Conservation (phyloP, 2,888 invertebrate species). For the Macrophya alboannulata region DNA sequence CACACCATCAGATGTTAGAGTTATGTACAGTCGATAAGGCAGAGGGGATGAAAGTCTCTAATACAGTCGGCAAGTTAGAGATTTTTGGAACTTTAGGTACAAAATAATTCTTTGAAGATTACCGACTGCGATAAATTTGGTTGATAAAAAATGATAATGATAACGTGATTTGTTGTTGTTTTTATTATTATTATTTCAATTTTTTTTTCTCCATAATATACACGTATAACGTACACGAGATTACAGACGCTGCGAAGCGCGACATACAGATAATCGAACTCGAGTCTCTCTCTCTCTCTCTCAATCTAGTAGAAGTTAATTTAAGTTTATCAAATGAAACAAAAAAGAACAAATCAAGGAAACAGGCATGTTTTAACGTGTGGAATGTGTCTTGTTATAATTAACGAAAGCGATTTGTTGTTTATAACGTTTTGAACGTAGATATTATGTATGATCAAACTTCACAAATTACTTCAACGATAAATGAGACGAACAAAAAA, state of each 20-base stretch:
- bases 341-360: neutral
- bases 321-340: neutral
- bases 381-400: neutral
- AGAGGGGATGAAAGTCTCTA: conserved; percentile 5
- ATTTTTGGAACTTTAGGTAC: neutral
- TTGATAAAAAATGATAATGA: neutral
- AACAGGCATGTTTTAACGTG: neutral
- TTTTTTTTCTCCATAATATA: neutral
- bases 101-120: neutral
- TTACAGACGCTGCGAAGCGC: neutral
- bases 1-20: neutral
- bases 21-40: conserved; percentile 35
- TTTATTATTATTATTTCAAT: neutral
- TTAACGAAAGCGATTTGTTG: neutral
- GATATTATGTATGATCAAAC: neutral
- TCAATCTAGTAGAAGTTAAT: neutral
- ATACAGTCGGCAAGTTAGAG: neutral
- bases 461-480: neutral
- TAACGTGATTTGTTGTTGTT: neutral
- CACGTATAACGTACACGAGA: neutral
- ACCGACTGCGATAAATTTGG: neutral
- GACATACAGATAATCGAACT: conserved; percentile 4
- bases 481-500: neutral
- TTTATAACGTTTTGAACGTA: neutral
- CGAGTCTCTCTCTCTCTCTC: neutral